Conservation (phyloP, 2,797 vertebrate species). For the Petrocephalus schoutedeni region DNA sequence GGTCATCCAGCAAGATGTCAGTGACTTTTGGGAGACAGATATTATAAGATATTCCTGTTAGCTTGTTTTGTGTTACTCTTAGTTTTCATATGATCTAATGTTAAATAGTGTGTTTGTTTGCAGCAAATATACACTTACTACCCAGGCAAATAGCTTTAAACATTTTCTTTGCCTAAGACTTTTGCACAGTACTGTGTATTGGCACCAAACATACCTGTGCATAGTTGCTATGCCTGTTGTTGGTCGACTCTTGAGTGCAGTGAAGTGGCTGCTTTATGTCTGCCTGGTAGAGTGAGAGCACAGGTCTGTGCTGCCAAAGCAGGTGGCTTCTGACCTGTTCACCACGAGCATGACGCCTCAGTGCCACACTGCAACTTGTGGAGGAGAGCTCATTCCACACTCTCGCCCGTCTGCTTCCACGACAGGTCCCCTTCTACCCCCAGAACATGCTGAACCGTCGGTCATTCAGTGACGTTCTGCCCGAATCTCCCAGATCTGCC, state of each 20-base stretch:
- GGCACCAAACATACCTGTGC: background rate
- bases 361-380: background rate
- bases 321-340: background rate
- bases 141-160: too few species aligned
- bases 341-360: background rate
- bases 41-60: too few species aligned
- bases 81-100: too few species aligned
- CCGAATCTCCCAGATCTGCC: slow-evolving; percentile 91
- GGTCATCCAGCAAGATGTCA: too few species aligned
- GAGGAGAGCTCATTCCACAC: background rate
- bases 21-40: too few species aligned
- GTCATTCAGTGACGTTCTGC: slow-evolving; percentile 93
- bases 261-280: background rate
- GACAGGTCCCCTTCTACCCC: slow-evolving; percentile 71
- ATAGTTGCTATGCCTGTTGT: background rate
- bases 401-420: slow-evolving; percentile 40
- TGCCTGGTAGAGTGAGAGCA: background rate
- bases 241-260: background rate
- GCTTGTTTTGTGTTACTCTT: too few species aligned
- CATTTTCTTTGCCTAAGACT: too few species aligned
- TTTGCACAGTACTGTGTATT: background rate
- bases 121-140: too few species aligned
- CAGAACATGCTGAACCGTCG: slow-evolving; percentile 97
- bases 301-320: background rate
- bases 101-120: too few species aligned